Evolutionary conservation across 2,797 vertebrate genomes (phyloP).

Genomic region (Ptychadena robeensis): DNA sequence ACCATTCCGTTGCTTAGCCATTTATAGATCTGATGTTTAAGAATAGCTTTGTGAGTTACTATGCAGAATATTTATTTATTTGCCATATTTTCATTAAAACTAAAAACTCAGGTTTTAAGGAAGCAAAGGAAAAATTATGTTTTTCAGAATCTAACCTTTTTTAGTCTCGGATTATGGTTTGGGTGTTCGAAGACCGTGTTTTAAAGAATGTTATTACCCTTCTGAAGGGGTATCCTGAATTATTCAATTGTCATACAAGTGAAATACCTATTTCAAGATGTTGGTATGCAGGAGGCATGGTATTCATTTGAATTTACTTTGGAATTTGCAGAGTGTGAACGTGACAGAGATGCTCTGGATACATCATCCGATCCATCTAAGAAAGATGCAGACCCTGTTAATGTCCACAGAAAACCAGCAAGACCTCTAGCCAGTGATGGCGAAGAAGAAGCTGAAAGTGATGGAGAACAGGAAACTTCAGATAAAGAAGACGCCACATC

Average conservation of each 20-base stretch:
- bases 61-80: too few species aligned
- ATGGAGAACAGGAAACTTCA: conserved; percentile 76
- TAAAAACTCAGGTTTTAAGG: too few species aligned
- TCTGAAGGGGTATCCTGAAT: background rate
- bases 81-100: too few species aligned
- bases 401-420: conserved; percentile 82
- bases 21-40: too few species aligned
- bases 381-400: conserved; percentile 78
- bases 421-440: conserved; percentile 91
- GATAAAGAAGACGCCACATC: conserved; percentile 66
- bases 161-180: too few species aligned
- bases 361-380: conserved; percentile 82
- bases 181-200: too few species aligned
- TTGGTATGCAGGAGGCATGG: too few species aligned
- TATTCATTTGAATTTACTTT: background rate
- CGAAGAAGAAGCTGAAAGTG: conserved; percentile 91
- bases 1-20: too few species aligned
- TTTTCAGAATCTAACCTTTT: too few species aligned
- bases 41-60: too few species aligned
- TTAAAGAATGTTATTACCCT: too few species aligned
- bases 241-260: background rate
- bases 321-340: conserved; percentile 74
- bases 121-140: too few species aligned
- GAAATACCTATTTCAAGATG: background rate
- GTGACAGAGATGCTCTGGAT: conserved; percentile 78